Evolutionary conservation across 2,797 vertebrate genomes (phyloP), one percentile per base, ranked within the genome.

Genomic region (Cygnus olor): DNA sequence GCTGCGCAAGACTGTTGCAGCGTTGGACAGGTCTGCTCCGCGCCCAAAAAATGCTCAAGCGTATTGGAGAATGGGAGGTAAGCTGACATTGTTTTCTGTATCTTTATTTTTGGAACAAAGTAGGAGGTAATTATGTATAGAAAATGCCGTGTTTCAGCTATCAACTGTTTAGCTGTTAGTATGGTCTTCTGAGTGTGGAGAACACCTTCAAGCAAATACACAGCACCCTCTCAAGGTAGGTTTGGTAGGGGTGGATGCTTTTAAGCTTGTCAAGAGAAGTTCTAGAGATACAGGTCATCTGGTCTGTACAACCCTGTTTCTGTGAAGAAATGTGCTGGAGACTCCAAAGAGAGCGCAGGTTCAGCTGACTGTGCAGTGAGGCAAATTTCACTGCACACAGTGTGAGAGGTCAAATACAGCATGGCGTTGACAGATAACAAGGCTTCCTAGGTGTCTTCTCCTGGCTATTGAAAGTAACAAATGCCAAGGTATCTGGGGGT

Each of bases 341-440:
- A 24, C 13, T 18, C 12, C 10, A 10, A 38, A 17, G 64, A 19
- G 64, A 78, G 5, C 7, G 18, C 2, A 0, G 0, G 6, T 66
- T 54, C 38, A 36, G 18, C 66, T 64, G 91, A 44, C 49, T 24
- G 5, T 0, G 0, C 14, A 28, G 38, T 1, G 4, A 68, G 40
- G 76, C 20, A 61, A n/a, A 21, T 13, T 47, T 54, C 28, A 6
- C 1, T 19, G 64, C 32, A 5, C 0, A 0, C 28, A 14, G 2
- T 16, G 49, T 0, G 0, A 66, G 68, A 64, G 58, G 44, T 74
- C 64, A 51, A 27, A 49, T 14, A 5, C 9, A 18, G 40, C 32
- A 44, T 8, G 4, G 49, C 9, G 11, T 9, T 57, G 61, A 10
- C 69, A 82, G 61, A 44, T 91, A 60, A 51, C 14, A 3, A 56